Evolutionary conservation across 2,797 vertebrate species (phyloP).

Genomic region (Hoplostethus atlanticus): DNA sequence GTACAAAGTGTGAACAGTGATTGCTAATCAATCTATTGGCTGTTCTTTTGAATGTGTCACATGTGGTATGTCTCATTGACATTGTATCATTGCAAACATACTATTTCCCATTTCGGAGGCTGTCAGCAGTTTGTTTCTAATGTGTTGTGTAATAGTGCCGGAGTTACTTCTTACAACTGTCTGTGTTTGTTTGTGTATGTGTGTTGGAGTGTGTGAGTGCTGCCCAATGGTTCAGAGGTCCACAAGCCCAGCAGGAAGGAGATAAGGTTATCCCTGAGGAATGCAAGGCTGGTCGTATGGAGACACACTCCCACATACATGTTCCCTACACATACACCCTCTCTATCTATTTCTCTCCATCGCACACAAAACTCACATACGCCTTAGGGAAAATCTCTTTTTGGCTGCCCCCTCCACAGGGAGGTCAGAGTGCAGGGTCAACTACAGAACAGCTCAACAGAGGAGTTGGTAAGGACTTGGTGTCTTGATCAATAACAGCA

Average conservation of each 20-base stretch:
- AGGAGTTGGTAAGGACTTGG: neutral
- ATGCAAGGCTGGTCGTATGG: slow-evolving; percentile 70
- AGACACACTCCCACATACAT: slow-evolving; percentile 58
- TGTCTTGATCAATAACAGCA: too few relatives aligned
- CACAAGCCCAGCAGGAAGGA: slow-evolving; percentile 71
- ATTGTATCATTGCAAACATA: neutral
- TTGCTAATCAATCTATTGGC: neutral
- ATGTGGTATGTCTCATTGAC: too few relatives aligned
- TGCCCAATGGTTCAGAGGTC: slow-evolving; percentile 62
- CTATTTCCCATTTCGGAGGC: neutral
- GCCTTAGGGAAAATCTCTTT: slow-evolving; percentile 24
- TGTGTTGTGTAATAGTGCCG: neutral
- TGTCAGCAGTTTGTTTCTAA: neutral
- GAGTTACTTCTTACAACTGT: neutral
- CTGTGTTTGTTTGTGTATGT: neutral
- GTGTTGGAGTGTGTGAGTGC: slow-evolving; percentile 8
- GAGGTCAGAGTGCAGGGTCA: too few relatives aligned
- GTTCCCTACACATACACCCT: slow-evolving; percentile 10
- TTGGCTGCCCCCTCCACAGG: neutral
- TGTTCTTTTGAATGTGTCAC: neutral
- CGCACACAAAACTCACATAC: slow-evolving; percentile 23
- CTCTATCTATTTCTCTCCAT: neutral
- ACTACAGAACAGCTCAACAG: too few relatives aligned
- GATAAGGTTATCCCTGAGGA: slow-evolving; percentile 84
- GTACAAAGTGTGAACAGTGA: neutral